These are phyloP conservation scores for Hydriomena furcata DNA, from an alignment of 2,888 invertebrate species.

Conservation along the genomic window DNA sequence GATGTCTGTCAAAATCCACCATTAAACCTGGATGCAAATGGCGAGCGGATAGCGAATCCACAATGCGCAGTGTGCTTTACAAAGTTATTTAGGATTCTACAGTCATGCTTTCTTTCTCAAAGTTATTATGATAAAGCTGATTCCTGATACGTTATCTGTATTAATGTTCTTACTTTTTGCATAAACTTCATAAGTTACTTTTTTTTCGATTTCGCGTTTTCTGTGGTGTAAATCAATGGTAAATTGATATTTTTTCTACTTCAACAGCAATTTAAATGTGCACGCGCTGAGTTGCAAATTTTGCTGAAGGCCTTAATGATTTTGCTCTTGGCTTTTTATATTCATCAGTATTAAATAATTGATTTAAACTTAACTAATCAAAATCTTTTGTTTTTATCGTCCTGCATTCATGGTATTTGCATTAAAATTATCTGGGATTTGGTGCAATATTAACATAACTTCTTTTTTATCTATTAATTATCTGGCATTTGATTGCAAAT, in stretches of 20 bases:
- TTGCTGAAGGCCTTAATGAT: constrained; percentile 7
- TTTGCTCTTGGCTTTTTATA: constrained; percentile 13
- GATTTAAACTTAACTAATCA: constrained; percentile 2
- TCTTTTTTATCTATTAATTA: not conserved
- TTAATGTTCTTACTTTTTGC: too few species aligned
- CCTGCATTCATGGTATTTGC: not conserved
- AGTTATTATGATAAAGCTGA: too few species aligned
- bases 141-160: too few species aligned
- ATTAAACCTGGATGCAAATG: constrained; percentile 51
- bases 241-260: too few species aligned
- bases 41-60: constrained; percentile 39
- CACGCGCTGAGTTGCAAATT: too few species aligned
- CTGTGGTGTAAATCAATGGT: too few species aligned
- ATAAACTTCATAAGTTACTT: too few species aligned
- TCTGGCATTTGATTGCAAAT: constrained; percentile 3
- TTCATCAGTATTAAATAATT: constrained; percentile 17
- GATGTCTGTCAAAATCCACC: constrained; percentile 63
- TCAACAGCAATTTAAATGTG: too few species aligned
- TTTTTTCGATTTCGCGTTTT: too few species aligned
- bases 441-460: constrained; percentile 2
- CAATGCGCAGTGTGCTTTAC: too few species aligned
- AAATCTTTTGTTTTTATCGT: constrained; percentile 9
- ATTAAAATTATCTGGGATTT: constrained; percentile 5
- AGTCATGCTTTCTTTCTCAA: too few species aligned
- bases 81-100: too few species aligned